Base-by-base conservation (phyloP, 2,113 vertebrate genomes). In the Boleophthalmus pectinirostris region DNA sequence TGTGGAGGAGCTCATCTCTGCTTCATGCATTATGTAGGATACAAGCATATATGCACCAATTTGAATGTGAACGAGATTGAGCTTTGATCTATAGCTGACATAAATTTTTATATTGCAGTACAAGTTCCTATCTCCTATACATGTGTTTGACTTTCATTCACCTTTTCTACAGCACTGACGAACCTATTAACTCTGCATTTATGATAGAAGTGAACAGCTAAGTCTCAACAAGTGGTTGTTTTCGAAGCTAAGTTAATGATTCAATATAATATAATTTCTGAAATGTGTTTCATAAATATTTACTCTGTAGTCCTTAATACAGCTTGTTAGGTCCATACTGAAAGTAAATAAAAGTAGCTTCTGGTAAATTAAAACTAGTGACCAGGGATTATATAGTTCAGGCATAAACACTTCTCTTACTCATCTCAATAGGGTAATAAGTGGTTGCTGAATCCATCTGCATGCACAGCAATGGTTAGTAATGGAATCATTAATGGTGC, bases 1-100 rank as follows among this genome's bases (percentile, higher is more conserved):
- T 57, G 73, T 69, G 68, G 77, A 83, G 61, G 79, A 66, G 21
- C 61, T 85, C 67, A 9, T 77, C 69, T 72, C 46, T 24, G 47
- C 65, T 13, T 69, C 25, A 46, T 73, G 3, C 53, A 64, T 78
- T 69, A 69, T 74, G 74, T 25, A 74, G 21, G 24, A 5, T 7
- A 21, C 18, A 24, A 51, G 1, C 20, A 63, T 51, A 54, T 45
- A 45, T 43, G 18, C 63, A 45, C 63, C 35, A 1, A 45, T 66
- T 21, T 45, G 58, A 61, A 61, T 61, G 33, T 61, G 25, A 33
- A 33, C 25, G 14, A 33, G 56, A 58, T 58, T 23, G 10, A 5
- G 23, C 5, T 58, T 58, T 58, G 56, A 61, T 61, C 58, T 61
- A 61, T 61, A 18, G 16, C 58, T 61, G 58, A 61, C 58, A 61